Conservation (phyloP, 2,797 vertebrate species). For the Thaleichthys pacificus region DNA sequence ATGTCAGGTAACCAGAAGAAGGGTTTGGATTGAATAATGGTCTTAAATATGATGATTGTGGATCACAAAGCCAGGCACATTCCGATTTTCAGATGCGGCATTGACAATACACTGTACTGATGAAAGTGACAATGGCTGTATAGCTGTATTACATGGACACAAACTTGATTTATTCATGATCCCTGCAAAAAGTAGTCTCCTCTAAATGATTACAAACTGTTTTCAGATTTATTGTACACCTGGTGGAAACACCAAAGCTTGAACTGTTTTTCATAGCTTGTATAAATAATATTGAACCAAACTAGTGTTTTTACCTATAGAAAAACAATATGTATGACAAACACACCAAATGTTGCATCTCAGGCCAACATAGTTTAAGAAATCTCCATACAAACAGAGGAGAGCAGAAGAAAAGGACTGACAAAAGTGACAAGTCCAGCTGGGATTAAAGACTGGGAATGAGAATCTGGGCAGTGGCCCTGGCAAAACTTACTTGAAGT, state of each 20-base stretch:
- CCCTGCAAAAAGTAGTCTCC: neutral
- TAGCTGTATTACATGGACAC: neutral
- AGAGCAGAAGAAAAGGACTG: conserved; percentile 42
- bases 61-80: neutral
- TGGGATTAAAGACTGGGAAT: conserved; percentile 41
- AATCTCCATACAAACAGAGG: conserved; percentile 31
- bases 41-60: neutral
- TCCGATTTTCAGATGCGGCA: neutral
- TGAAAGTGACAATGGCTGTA: neutral
- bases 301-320: conserved; percentile 55
- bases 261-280: neutral
- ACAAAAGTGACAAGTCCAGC: conserved; percentile 32
- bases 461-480: conserved; percentile 31
- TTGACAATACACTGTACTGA: neutral
- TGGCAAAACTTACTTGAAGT: conserved; percentile 21
- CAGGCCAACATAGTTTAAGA: conserved; percentile 49
- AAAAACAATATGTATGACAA: conserved; percentile 42
- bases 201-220: neutral
- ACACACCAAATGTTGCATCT: conserved; percentile 60
- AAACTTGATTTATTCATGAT: neutral
- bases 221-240: neutral
- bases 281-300: conserved; percentile 43
- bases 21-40: neutral
- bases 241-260: neutral
- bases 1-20: neutral